Evolutionary conservation across 1,140 invertebrate genomes (phyloP), one percentile per base, ranked within the genome.

Genomic region (Calephelis nemesis): DNA sequence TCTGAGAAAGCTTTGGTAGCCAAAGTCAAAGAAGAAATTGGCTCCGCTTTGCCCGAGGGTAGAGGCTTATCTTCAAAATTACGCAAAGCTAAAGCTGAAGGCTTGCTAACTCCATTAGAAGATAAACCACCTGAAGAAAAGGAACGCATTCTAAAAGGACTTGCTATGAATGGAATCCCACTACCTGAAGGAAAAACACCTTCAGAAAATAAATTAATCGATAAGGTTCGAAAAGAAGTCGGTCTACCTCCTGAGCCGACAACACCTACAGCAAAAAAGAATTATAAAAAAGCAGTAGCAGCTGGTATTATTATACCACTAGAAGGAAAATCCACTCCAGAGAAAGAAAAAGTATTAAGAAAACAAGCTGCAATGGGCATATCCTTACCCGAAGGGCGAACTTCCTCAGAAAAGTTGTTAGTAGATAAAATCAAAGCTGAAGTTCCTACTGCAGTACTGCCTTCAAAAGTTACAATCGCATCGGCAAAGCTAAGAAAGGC

Each of bases 1-100:
- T 81, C 80, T 2, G 80, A 82, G 77, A 82, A 81, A 69, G 67
- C 69, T 54, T 63, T 78, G 4, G 74, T 79, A 66, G 60, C 58
- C 0, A 78, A 74, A 74, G 48, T 78, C 7, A 75, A 73, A 73
- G 63, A 11, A 15, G 4, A n/a, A 52, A 15, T 4, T 9, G 39
- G 45, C 11, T 10, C 13, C 10, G 7, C 67, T 4, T 39, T 49
- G 50, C 58, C 10, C 11, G 50, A 68, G 76, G 54, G 45, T 40
- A 6, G 54, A 15, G 12, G 42, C 78, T 76, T 60, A 11, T 40
- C 60, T 58, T 67, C 62, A 30, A 67, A 60, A 19, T 47, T 67
- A 19, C 62, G 58, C 7, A 77, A 78, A 72, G 73, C 72, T 30
- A 79, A 79, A 76, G 69, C 42, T 47, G 64, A 66, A 10, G 75